Conservation (phyloP, 1,140 invertebrate genomes). For the Solenopsis fugax region DNA sequence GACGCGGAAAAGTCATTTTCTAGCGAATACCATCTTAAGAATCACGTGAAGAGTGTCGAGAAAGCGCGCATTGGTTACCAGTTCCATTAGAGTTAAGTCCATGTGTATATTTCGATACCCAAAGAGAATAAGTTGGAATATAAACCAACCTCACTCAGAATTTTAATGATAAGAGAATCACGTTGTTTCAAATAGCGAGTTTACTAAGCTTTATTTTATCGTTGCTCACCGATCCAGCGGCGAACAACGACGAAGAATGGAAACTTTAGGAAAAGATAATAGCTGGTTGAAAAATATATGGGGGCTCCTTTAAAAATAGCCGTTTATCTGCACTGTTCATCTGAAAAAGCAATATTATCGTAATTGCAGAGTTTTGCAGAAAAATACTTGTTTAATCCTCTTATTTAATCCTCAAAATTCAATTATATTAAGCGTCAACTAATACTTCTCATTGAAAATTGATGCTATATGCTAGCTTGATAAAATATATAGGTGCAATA, state of each 20-base stretch:
- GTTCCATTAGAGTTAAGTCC: slow-evolving; percentile 9
- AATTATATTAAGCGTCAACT: not conserved
- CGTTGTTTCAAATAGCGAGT: not conserved
- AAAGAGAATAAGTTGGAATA: not conserved
- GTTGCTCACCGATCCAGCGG: not conserved
- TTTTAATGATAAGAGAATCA: slow-evolving; percentile 5
- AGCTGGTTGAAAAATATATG: slow-evolving; percentile 32
- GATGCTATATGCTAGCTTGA: not conserved
- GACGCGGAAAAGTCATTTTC: slow-evolving; percentile 45
- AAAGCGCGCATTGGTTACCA: not conserved
- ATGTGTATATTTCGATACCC: not conserved
- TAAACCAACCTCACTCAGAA: not conserved
- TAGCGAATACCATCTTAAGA: slow-evolving; percentile 5
- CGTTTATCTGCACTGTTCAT: not conserved
- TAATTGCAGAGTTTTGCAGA: not conserved
- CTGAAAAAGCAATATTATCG: slow-evolving; percentile 6
- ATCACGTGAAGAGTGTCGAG: not conserved
- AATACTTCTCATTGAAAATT: slow-evolving; percentile 5
- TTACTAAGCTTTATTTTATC: slow-evolving; percentile 22
- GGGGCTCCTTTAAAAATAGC: slow-evolving; percentile 13
- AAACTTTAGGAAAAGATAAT: slow-evolving; percentile 42
- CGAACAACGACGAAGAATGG: not conserved
- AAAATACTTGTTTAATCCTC: not conserved
- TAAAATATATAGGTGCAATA: not conserved
- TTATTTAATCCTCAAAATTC: not conserved